Base-by-base conservation (phyloP, 2,113 vertebrate genomes). In the Dasyornis broadbenti region DNA sequence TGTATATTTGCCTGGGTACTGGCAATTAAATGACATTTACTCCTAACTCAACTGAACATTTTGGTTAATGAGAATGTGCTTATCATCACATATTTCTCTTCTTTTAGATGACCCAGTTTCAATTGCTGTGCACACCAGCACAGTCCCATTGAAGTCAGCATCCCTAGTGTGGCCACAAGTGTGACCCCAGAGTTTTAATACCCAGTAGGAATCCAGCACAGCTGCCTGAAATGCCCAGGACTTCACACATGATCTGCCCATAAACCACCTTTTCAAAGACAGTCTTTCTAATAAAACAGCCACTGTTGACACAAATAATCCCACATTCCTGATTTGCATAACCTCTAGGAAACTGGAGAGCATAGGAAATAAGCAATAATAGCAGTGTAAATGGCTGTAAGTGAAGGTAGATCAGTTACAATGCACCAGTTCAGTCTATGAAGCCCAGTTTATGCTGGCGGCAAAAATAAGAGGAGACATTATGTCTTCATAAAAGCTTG, bases 401-500 rank as follows among this genome's bases (percentile, higher is more conserved):
- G 52, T 85, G 86, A 96, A 85, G 89, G 63, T 14, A 2, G 50
- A 82, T 92, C 81, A 24, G 64, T 94, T 77, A 82, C 78, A 82
- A 22, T 59, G 44, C 66, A 56, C 45, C 50, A 57, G 69, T 72
- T 94, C 53, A 84, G 37, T 39, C 72, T 28, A 11, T 21, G 65
- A 82, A 75, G 33, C 64, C 71, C 82, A 27, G 70, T 89, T 94
- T 82, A 30, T 64, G 47, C 42, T 82, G 65, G 54, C 15, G 44
- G 50, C 79, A 96, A 92, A 96, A 94, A 84, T 82, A 87, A 94
- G 92, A 68, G 73, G 54, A 42, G 65, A 68, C 78, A 85, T 94
- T 96, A 87, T 95, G 63, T 94, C 92, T 96, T 91, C 82, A 85
- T 79, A 77, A 94, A 85, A 87, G 66, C 70, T 90, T 94, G 94